Base-by-base conservation (phyloP, 2,797 vertebrate species). In the Kryptopterus vitreolus region DNA sequence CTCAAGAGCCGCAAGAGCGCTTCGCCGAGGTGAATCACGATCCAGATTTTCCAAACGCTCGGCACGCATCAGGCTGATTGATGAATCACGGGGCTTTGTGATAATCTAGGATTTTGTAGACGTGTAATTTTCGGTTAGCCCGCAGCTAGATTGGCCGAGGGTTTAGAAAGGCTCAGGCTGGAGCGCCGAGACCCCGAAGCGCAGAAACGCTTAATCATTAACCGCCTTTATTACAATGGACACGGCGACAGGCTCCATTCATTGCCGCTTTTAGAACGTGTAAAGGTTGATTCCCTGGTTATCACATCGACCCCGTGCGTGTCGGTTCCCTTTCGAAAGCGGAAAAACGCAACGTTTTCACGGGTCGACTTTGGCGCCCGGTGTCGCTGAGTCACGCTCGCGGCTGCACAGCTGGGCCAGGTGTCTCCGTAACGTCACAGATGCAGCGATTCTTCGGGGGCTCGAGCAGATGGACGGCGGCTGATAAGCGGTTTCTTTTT, bases 221-320 rank as follows among this genome's bases (percentile, higher is more conserved):
- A 94, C 93, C 86, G 82, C 86, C 85, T 93, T 94, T 93, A 93
- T 93, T 86, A 91, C 91, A 83, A 88, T 83, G 86, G 87, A 89
- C 89, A 85, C 84, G 84, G 89, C 88, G 89, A 91, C 89, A 83
- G 77, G 88, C 87, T 88, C 85, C 66, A 84, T 88, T 87, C 88
- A 82, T 81, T 90, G 89, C 90, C 87, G 91, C 89, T 86, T 90
- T 88, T 81, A 83, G 80, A 76, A 89, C 85, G 92, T 90, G 91
- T 63, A 35, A 81, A 76, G 48, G 24, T 29, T 35, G 31, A 31
- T 53, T 65, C 31, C 29, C 18, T n/a, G 15, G n/a, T 46, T 20
- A 61, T 75, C 29, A 46, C 4, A 46, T 59, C 33, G 9, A 7
- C 55, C 38, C 7, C 61, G 57, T 9, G 4, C 26, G 3, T 11